Evolutionary conservation across 1,140 invertebrate species (phyloP).

Genomic region (Trichonephila clavata): DNA sequence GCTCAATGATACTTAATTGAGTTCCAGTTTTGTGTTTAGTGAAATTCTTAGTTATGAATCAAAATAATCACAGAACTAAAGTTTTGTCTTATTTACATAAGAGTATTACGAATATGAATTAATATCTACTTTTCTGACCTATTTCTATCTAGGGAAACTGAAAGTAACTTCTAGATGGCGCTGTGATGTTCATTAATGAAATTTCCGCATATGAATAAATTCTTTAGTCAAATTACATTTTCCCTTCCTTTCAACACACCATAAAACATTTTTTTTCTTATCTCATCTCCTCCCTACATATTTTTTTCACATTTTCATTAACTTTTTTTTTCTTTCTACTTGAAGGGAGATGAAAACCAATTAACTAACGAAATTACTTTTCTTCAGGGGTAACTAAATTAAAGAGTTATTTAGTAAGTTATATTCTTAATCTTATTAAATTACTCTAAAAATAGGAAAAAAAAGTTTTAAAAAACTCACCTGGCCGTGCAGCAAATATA

Average conservation of each 20-base stretch:
- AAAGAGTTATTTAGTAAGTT: constrained; percentile 42
- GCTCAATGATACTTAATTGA: too few species aligned
- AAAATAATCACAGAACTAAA: too few species aligned
- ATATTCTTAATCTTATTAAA: constrained; percentile 52
- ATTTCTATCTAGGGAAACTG: background rate
- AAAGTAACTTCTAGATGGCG: background rate
- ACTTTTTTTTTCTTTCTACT: background rate
- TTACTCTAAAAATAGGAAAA: background rate
- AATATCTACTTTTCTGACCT: background rate
- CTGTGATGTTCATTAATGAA: background rate
- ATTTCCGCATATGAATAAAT: background rate
- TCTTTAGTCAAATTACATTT: background rate
- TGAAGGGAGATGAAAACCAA: constrained; percentile 40
- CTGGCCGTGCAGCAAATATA: background rate
- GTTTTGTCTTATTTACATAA: background rate
- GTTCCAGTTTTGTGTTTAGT: too few species aligned
- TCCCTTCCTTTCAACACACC: background rate
- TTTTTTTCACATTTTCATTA: constrained; percentile 9
- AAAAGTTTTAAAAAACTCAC: background rate
- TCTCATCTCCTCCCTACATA: constrained; percentile 1
- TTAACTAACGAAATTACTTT: constrained; percentile 56
- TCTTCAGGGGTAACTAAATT: constrained; percentile 36
- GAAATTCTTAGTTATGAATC: too few species aligned
- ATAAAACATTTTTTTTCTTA: background rate
- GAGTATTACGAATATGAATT: background rate